These are phyloP conservation scores for Coluber constrictor DNA, from an alignment of 2,797 vertebrate genomes.

Conservation along the genomic window DNA sequence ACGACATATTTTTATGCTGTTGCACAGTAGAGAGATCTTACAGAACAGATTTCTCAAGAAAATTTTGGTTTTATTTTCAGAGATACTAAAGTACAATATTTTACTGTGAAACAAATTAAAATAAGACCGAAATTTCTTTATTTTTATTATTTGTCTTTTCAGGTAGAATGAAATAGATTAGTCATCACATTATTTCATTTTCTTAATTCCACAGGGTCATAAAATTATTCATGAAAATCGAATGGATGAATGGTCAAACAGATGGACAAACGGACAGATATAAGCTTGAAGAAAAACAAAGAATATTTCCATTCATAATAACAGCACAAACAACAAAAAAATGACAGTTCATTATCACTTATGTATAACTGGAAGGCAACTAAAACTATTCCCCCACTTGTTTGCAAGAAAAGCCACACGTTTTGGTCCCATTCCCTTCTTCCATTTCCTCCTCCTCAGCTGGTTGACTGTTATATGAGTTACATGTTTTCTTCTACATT, in stretches of 20 bases:
- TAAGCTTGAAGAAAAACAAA: neutral
- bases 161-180: slow-evolving; percentile 6
- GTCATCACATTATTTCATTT: neutral
- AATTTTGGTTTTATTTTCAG: neutral
- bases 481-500: too few species aligned
- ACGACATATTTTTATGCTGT: neutral
- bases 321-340: neutral
- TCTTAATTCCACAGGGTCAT: slow-evolving; percentile 7
- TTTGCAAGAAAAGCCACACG: neutral
- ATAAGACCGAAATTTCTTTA: slow-evolving; percentile 2
- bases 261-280: neutral
- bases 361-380: neutral
- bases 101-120: neutral
- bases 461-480: neutral
- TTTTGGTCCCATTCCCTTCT: neutral
- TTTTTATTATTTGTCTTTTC: slow-evolving; percentile 15
- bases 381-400: neutral
- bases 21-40: neutral
- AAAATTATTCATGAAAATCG: slow-evolving; percentile 10
- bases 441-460: neutral
- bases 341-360: neutral
- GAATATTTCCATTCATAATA: neutral
- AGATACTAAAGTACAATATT: neutral
- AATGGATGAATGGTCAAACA: neutral
- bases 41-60: neutral